Percentiles rank a stretch among this genome's conserved stretches.
These are phyloP conservation scores for Lepus townsendii DNA, from an alignment of 2,797 vertebrate genomes.

Conservation along the genomic window DNA sequence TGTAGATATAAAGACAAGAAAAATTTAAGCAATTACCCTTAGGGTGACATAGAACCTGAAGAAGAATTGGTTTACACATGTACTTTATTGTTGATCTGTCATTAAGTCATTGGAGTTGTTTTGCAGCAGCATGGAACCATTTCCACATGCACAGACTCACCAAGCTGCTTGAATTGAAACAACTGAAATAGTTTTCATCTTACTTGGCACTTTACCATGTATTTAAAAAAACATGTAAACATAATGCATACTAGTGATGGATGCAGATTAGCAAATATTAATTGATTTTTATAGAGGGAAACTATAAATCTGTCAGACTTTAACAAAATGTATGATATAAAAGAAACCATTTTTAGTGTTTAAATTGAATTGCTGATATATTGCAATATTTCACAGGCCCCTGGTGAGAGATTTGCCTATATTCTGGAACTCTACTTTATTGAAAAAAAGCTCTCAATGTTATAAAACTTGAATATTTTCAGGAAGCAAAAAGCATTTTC, in stretches of 20 bases:
- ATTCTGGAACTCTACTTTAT: conserved; percentile 68
- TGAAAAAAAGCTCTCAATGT: conserved; percentile 72
- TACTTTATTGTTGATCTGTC: background rate
- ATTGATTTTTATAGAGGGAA: conserved; percentile 59
- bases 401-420: conserved; percentile 72
- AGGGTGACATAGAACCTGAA: background rate
- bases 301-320: conserved; percentile 26
- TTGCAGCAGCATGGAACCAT: background rate
- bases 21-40: background rate
- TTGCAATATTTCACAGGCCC: conserved; percentile 64
- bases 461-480: conserved; percentile 75
- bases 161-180: background rate
- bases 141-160: background rate
- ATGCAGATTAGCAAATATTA: conserved; percentile 57
- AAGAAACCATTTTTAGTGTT: conserved; percentile 67
- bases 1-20: background rate
- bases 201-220: conserved; percentile 34
- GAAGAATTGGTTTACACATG: background rate
- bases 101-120: background rate
- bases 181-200: conserved; percentile 18
- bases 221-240: conserved; percentile 61
- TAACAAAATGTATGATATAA: conserved; percentile 39
- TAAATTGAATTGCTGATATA: conserved; percentile 69
- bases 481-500: conserved; percentile 73
- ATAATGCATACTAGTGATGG: conserved; percentile 16